Evolutionary conservation across 2,113 vertebrate genomes (phyloP), one percentile per base, ranked within the genome.

Genomic region (Eretmochelys imbricata): DNA sequence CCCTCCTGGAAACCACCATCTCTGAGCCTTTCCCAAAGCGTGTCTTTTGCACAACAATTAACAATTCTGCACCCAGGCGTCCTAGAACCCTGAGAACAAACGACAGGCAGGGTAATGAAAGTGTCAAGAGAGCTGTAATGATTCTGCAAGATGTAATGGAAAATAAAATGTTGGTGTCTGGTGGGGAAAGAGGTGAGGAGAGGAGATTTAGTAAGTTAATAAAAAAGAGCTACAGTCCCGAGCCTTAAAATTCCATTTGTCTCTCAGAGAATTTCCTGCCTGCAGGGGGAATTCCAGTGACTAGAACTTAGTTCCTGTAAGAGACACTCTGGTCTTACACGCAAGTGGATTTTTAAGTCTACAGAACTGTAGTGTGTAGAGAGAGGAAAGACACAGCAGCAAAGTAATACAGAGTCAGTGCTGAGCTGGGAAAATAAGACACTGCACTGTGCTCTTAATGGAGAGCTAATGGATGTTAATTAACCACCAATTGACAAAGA

Each of bases 391-490:
- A 89, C 13, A 83, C 50, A 86, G 51, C 69, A 50, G 19, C 17
- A 38, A 72, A 72, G 75, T 92, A 93, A 93, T 90, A 82, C 88
- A 93, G 92, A 95, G 79, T 85, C 91, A 65, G 48, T 82, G 89
- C 79, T 93, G 92, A 95, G 89, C 55, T 95, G 91, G 89, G n/a
- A 96, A 95, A 96, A 95, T 93, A 65, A 96, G 89, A 93, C 91
- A 92, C 55, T 94, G 89, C 96, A 95, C 85, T 94, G 49, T 90
- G 94, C 86, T 97, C 95, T 96, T 96, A 96, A 84, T 95, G 87
- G 97, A 94, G 94, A 97, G 90, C 84, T 97, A 98, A 97, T 97
- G 81, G 87, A 84, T 97, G 90, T 91, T 96, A 97, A 98, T 97
- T 95, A 95, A 96, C 91, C 93, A 95, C 91, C 96, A 95, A 95